Base-by-base conservation (phyloP, 2,113 vertebrate genomes). In the Ardeotis arabs region DNA sequence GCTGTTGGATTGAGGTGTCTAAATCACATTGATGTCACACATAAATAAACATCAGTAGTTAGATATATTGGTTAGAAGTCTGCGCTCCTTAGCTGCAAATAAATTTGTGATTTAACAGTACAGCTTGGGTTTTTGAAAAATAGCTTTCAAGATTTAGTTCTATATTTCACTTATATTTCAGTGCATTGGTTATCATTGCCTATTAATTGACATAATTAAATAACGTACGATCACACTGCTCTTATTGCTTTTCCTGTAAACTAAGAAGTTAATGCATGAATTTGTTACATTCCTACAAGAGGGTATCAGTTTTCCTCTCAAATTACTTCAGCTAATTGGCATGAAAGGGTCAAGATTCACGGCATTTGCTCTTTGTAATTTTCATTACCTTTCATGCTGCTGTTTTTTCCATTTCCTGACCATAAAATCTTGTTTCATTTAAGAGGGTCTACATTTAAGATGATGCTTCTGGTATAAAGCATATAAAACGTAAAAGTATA, bases 1-100 rank as follows among this genome's bases (percentile, higher is more conserved):
- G 29, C 41, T 86, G 85, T 59, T 95, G 59, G 59, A 83, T 91
- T 91, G 91, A 69, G 25, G n/a, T 84, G n/a, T 86, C 50, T 95
- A 95, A 93, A 95, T 93, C 70, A 58, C 39, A 66, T 6, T 69
- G 63, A 66, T 85, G 67, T 73, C 5, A 1, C 53, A 88, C 67
- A 62, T 93, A 97, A 93, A 92, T 93, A 90, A 92, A 53, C 20
- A 67, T 73, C 19, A 27, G 45, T 28, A 62, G 74, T 82, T 87
- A 83, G 67, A 85, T 79, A 76, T 85, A 76, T 58, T 52, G 56
- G 18, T 87, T 78, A 75, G 58, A 72, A 44, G 45, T 53, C 53
- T 62, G 50, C 18, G 15, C 27, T 85, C 67, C 58, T 79, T 85
- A 82, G n/a, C 62, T 85, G 31, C 5, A 6, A 89, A 82, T 93